Evolutionary conservation across 2,797 vertebrate species (phyloP).

Genomic region (Carduelis carduelis): DNA sequence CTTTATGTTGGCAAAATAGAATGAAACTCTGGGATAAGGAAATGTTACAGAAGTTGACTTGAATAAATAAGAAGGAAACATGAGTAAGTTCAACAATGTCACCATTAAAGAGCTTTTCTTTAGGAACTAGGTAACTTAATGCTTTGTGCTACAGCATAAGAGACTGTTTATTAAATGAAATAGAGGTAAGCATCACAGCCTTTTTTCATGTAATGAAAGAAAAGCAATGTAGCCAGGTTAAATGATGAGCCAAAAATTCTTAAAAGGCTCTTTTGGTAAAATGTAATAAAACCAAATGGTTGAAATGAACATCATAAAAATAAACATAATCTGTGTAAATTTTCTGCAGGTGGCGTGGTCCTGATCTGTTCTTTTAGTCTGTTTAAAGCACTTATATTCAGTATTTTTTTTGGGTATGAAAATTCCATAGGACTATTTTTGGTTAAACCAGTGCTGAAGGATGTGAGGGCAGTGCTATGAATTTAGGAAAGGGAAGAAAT

Average conservation of each 20-base stretch:
- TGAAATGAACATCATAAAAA: not conserved
- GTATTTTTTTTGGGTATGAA: not conserved
- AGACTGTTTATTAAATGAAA: not conserved
- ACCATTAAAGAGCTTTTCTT: not conserved
- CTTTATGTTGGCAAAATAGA: not conserved
- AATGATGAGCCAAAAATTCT: not conserved
- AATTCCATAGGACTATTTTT: not conserved
- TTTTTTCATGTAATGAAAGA: not conserved
- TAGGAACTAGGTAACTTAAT: not conserved
- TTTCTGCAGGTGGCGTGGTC: not conserved
- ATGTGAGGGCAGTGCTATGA: not conserved
- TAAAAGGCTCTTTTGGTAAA: rapidly evolving
- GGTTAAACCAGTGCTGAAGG: not conserved
- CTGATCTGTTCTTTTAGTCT: not conserved
- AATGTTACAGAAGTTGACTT: not conserved
- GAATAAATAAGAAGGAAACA: not conserved
- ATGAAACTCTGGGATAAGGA: not conserved
- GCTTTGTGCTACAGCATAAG: not conserved
- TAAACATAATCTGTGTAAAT: not conserved
- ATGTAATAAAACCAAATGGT: not conserved
- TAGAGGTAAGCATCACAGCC: not conserved
- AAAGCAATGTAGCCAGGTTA: not conserved
- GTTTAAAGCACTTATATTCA: not conserved
- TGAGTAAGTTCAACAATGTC: not conserved
- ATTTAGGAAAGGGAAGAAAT: not conserved